These are phyloP conservation scores for Drosophila neocordata DNA, from an alignment of 1,140 invertebrate genomes.

Conservation along the genomic window DNA sequence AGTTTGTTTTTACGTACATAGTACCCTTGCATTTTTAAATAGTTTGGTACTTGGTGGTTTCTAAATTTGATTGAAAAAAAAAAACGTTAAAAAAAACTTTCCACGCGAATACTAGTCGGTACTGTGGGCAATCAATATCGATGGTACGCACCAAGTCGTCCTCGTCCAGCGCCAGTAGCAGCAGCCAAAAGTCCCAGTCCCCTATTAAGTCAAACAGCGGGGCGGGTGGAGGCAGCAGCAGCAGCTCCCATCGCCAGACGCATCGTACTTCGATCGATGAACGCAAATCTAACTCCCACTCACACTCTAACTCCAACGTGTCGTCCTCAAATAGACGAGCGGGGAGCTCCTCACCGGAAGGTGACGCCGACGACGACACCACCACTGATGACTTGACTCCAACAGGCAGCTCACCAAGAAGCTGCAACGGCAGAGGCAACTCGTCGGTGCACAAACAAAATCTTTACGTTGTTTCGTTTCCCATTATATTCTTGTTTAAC, in stretches of 20 bases:
- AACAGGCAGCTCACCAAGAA: constrained; percentile 56
- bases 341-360: constrained; percentile 73
- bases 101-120: constrained; percentile 9
- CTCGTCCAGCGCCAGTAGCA: constrained; percentile 78
- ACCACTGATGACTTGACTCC: constrained; percentile 75
- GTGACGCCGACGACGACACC: constrained; percentile 72
- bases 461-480: constrained; percentile 92
- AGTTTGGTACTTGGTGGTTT: not conserved
- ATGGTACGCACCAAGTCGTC: constrained; percentile 82
- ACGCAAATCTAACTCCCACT: constrained; percentile 37
- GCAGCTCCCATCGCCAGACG: constrained; percentile 61
- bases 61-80: not conserved
- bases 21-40: not conserved
- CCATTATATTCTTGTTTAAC: constrained; percentile 92
- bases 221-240: constrained; percentile 36
- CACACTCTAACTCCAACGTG: constrained; percentile 42
- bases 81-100: not conserved
- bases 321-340: constrained; percentile 63
- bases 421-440: constrained; percentile 32
- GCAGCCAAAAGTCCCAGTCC: constrained; percentile 76
- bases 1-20: not conserved
- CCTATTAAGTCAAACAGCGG: constrained; percentile 63
- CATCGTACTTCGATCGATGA: constrained; percentile 73
- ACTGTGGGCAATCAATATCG: constrained; percentile 71
- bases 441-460: constrained; percentile 92